phyloP scores from a whole-genome alignment of 2,888 invertebrate genomes.

The Gerosis bhagava region DNA sequence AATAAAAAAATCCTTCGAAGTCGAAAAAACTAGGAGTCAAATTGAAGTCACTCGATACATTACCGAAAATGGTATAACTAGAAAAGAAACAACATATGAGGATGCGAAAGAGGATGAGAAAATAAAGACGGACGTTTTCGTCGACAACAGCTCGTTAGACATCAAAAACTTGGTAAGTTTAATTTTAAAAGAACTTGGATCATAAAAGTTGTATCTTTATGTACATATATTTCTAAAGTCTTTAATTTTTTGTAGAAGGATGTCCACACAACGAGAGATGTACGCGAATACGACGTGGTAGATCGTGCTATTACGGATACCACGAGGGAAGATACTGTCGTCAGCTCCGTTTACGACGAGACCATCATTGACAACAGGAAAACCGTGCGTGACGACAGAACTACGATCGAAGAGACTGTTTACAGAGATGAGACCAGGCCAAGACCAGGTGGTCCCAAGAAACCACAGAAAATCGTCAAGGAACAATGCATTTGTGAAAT shows the following conservation, averaged over 20 bases:
- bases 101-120: constrained; percentile 78
- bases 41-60: constrained; percentile 76
- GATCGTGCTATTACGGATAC: constrained; percentile 76
- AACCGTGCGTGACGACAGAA: constrained; percentile 73
- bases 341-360: constrained; percentile 74
- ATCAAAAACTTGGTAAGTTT: constrained; percentile 77
- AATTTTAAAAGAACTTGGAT: background rate
- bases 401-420: constrained; percentile 58
- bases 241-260: constrained; percentile 67
- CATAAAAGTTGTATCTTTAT: no score
- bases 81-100: constrained; percentile 75
- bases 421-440: constrained; percentile 66
- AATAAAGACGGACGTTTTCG: constrained; percentile 74
- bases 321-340: constrained; percentile 62
- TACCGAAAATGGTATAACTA: constrained; percentile 73
- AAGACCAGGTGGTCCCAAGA: constrained; percentile 65
- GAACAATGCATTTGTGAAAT: constrained; percentile 95
- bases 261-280: constrained; percentile 75
- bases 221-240: no score
- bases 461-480: constrained; percentile 77
- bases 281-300: constrained; percentile 74
- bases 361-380: constrained; percentile 69
- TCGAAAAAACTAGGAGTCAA: constrained; percentile 74
- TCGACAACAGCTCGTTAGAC: constrained; percentile 77
- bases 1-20: constrained; percentile 69